These are phyloP conservation scores for Popillia japonica DNA, from an alignment of 1,140 invertebrate genomes.

Conservation along the genomic window DNA sequence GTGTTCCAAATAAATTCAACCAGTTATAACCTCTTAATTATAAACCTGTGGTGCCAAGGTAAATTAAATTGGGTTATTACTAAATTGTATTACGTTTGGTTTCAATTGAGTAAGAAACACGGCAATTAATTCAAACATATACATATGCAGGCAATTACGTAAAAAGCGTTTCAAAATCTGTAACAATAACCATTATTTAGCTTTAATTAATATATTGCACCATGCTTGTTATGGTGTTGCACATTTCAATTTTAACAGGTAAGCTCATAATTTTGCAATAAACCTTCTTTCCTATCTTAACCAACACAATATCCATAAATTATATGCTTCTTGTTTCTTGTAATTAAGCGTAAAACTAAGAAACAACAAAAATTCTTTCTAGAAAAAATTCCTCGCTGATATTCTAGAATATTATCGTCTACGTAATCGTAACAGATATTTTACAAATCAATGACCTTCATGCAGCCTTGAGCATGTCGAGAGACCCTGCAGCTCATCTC, in stretches of 20 bases:
- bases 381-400: not conserved
- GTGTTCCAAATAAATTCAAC: no score
- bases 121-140: not conserved
- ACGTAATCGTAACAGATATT: conserved; percentile 17
- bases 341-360: not conserved
- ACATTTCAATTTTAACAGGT: not conserved
- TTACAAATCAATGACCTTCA: conserved; percentile 25
- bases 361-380: not conserved
- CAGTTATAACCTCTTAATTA: no score
- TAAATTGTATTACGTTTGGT: not conserved
- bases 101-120: not conserved
- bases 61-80: not conserved
- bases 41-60: not conserved
- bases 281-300: not conserved
- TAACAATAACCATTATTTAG: not conserved
- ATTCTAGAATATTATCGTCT: not conserved
- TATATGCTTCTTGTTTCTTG: not conserved
- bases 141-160: not conserved
- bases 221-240: not conserved
- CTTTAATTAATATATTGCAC: conserved; percentile 12
- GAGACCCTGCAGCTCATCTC: not conserved
- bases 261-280: not conserved
- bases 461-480: conserved; percentile 12
- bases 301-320: not conserved
- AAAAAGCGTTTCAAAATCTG: not conserved